Base-by-base conservation (phyloP, 2,797 vertebrate species). In the Phyllotis vaccarum region DNA sequence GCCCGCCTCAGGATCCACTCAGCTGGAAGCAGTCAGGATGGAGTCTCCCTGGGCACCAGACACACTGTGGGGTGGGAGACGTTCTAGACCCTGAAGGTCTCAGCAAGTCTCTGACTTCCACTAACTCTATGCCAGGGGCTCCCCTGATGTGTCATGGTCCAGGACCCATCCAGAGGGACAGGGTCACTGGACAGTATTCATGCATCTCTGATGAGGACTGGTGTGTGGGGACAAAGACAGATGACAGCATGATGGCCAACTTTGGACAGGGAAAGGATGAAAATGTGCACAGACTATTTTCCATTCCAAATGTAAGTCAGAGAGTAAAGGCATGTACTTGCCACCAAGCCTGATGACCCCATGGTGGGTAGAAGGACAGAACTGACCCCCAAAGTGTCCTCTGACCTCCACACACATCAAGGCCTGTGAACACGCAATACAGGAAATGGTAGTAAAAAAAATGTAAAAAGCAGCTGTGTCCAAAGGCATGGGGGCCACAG, bases 1-100 rank as follows among this genome's bases (percentile, higher is more conserved):
- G 52, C n/a, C 64, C 24, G 7, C n/a, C 1, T 16, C 9, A 8
- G 58, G 16, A 40, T n/a, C 58, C 60, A 27, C n/a, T 8, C 5
- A 31, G 37, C n/a, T 16, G 13, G 80, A 40, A 43, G 37, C 27
- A 62, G n/a, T 40, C 40, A 46, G 62, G 40, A 31, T 31, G 17
- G 21, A 43, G 46, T 52, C 82, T 37, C 46, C 49, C 66, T 31
- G 31, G 62, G 62, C 46, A 68, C 46, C 22, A 14, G 13, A 9
- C n/a, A 56, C 46, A n/a, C 56, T 6, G 37, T 11, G 0, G 46
- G 64, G 6, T 52, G 49, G 22, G 31, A 13, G 19, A 5, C 0
- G 0, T 40, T n/a, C 79, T 11, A 10, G n/a, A 75, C 2, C 21
- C 60, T n/a, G 22, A 5, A 1, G 27, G 9, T 10, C 8, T 24